Evolutionary conservation across 2,888 invertebrate species (phyloP), one percentile per base, ranked within the genome.

Genomic region (Sympetrum striolatum): DNA sequence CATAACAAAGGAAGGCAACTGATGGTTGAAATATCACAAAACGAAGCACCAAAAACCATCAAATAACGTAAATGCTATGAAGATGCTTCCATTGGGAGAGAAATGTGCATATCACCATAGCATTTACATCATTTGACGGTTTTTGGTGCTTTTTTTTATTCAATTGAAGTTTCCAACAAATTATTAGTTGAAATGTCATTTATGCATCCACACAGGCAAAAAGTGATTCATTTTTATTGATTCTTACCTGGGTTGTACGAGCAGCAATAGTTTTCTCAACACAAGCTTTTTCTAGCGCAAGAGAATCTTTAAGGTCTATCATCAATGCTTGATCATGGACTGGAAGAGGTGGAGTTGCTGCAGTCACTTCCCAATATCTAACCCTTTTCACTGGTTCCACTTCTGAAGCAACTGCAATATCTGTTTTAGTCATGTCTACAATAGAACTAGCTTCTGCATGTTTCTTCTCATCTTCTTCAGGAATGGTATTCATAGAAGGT

Each of bases 281-380:
- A 91, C 96, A 94, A 81, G 95, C 94, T 91, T 94, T 94, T 92
- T 96, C 95, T 25, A 96, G 93, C 91, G 93, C 94, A 6, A 96
- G 93, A 0, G 96, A 96, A 92, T 96, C 95, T 91, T 95, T 94
- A 90, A 96, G 93, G 86, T 93, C 94, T 90, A 96, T 93, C 22
- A 94, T 91, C 93, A 95, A 95, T 2, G 94, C 94, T 60, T 95
- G 94, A 90, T 95, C 95, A 92, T 95, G 95, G 79, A 95, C 92
- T 79, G 94, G 95, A 0, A 94, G 94, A 0, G 96, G 96, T 73
- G 96, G 96, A 12, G 96, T 96, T 10, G 96, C 96, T 22, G 96
- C 95, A 0, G 96, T 96, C 8, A 95, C 94, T 93, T 96, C 96
- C 95, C 96, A 96, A 92, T 95, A 92, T 92, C 95, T 95, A 91